A percentile compares a stretch with the other conserved stretches of the same genome.
phyloP scores from a whole-genome alignment of 2,888 invertebrate genomes.

The Idaea straminata region DNA sequence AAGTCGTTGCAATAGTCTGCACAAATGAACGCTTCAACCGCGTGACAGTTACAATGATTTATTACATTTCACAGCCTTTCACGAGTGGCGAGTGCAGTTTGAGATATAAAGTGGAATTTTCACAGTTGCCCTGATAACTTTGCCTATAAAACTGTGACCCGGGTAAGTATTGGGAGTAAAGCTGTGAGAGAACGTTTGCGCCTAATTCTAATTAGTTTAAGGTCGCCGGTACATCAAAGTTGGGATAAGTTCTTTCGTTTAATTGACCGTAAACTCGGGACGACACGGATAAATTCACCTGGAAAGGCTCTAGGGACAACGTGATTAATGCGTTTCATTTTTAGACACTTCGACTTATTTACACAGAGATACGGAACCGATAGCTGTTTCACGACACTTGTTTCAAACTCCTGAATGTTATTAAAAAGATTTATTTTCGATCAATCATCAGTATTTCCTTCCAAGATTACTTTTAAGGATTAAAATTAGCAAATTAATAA shows the following conservation, averaged over 20 bases:
- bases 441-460: background rate
- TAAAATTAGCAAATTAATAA: background rate
- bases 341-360: constrained; percentile 34
- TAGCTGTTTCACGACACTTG: constrained; percentile 15
- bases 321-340: constrained; percentile 38
- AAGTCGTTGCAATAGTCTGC: constrained; percentile 27
- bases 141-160: constrained; percentile 38
- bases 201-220: constrained; percentile 71
- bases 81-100: constrained; percentile 12
- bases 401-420: constrained; percentile 15
- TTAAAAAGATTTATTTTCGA: constrained; percentile 10
- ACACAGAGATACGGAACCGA: constrained; percentile 23
- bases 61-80: constrained; percentile 20
- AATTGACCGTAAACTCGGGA: constrained; percentile 65
- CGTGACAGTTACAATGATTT: constrained; percentile 33
- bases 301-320: constrained; percentile 35
- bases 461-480: background rate
- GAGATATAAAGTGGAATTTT: constrained; percentile 34
- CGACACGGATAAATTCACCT: constrained; percentile 49
- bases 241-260: constrained; percentile 64
- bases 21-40: constrained; percentile 30
- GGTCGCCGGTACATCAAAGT: constrained; percentile 67
- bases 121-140: constrained; percentile 39
- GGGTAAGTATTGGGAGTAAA: constrained; percentile 23
- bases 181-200: constrained; percentile 50